A percentile compares a stretch with the other conserved stretches of the same genome.
phyloP scores from a whole-genome alignment of 2,797 vertebrate genomes.

The Buceros bicornis region DNA sequence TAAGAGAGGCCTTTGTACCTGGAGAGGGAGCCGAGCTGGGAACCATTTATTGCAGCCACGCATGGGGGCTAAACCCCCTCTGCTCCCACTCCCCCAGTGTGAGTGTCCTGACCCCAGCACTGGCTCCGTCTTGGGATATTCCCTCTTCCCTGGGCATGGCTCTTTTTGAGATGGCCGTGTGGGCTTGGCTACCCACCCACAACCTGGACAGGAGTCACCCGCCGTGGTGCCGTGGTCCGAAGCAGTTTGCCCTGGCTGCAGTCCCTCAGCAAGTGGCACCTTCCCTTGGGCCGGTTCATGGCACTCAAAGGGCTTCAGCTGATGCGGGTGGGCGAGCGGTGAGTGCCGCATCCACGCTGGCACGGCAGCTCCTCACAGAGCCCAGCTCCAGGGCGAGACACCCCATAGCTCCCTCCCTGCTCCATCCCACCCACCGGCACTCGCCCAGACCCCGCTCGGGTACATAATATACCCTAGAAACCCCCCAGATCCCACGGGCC shows the following conservation, averaged over 20 bases:
- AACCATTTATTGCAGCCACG: not conserved
- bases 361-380: not conserved
- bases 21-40: not conserved
- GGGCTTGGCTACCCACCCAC: not conserved
- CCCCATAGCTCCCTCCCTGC: not conserved
- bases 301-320: not conserved
- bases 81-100: rapidly evolving
- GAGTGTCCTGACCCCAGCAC: rapidly evolving
- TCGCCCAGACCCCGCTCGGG: not conserved
- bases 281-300: not conserved
- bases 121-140: rapidly evolving
- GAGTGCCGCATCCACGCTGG: rapidly evolving
- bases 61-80: not conserved
- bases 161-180: rapidly evolving
- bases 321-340: not conserved
- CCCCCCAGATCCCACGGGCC: not conserved
- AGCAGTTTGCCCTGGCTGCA: rapidly evolving
- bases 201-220: not conserved
- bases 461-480: not conserved
- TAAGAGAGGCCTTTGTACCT: conserved; percentile 65
- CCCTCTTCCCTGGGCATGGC: not conserved
- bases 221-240: rapidly evolving
- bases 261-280: not conserved
- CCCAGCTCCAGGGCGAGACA: not conserved
- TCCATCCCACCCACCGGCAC: not conserved